Conservation (phyloP, 2,888 invertebrate species). For the Eurytoma adleriae region DNA sequence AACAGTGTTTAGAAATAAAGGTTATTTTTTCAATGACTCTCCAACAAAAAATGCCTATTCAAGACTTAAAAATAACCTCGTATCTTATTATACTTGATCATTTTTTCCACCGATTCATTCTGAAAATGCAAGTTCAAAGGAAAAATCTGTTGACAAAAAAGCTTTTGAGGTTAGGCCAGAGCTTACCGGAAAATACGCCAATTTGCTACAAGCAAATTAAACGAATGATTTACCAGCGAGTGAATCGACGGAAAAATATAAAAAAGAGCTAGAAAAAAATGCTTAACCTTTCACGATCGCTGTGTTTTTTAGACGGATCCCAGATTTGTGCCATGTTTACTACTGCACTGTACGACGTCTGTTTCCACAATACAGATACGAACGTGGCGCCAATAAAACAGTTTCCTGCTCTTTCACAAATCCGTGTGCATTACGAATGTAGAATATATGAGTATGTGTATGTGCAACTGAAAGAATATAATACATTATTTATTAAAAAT, state of each 20-base stretch:
- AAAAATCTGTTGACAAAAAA: conserved; percentile 31
- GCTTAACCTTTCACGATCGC: conserved; percentile 85
- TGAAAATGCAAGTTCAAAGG: neutral
- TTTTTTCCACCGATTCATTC: neutral
- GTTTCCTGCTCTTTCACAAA: conserved; percentile 8
- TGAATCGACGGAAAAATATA: neutral
- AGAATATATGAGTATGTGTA: neutral
- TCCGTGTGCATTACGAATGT: neutral
- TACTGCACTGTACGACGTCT: neutral
- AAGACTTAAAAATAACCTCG: neutral
- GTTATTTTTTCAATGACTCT: neutral
- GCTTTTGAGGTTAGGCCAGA: conserved; percentile 31
- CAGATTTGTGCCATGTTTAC: conserved; percentile 76
- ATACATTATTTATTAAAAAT: conserved; percentile 58
- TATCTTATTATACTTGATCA: neutral
- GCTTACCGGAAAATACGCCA: neutral
- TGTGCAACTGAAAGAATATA: neutral
- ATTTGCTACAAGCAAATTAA: neutral
- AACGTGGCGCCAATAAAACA: conserved; percentile 45
- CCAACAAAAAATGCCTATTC: neutral
- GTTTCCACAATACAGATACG: neutral
- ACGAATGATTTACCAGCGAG: neutral
- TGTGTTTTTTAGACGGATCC: conserved; percentile 87
- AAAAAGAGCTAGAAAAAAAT: conserved; percentile 48
- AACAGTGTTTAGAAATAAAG: neutral